These are phyloP conservation scores for Mystacides longicornis DNA, from an alignment of 2,888 invertebrate genomes.

Conservation along the genomic window DNA sequence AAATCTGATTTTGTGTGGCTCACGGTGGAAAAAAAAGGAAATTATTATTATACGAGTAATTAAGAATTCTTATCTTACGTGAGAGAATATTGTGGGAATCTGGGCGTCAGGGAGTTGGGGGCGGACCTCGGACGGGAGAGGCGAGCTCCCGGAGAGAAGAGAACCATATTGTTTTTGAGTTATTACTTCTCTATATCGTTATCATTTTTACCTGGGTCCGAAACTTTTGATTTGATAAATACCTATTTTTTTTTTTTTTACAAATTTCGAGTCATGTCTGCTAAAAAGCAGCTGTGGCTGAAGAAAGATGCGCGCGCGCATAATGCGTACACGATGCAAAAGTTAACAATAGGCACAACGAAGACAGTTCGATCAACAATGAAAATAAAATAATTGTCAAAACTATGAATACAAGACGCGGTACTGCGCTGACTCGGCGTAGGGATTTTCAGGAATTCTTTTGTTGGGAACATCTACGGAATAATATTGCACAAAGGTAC, in stretches of 20 bases:
- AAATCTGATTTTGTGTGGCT: conserved; percentile 21
- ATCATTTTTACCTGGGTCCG: conserved; percentile 6
- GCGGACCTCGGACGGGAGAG: conserved; percentile 16
- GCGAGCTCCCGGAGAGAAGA: conserved; percentile 10
- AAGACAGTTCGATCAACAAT: too few species aligned
- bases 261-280: too few species aligned
- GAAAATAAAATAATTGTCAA: too few species aligned
- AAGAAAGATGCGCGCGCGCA: too few species aligned
- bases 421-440: too few species aligned
- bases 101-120: conserved; percentile 22
- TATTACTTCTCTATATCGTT: conserved; percentile 13
- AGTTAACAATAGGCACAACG: too few species aligned
- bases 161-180: conserved; percentile 13
- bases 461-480: conserved; percentile 20
- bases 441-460: conserved; percentile 23
- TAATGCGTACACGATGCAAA: too few species aligned
- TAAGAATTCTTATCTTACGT: conserved; percentile 18
- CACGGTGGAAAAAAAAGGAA: conserved; percentile 15
- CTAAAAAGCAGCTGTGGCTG: too few species aligned
- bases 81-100: conserved; percentile 12
- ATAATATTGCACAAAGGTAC: conserved; percentile 21
- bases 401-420: too few species aligned
- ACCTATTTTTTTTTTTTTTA: too few species aligned
- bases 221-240: conserved; percentile 11
- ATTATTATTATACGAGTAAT: conserved; percentile 20